Evolutionary conservation across 1,140 invertebrate species (phyloP).

Genomic region (Anthonomus grandis): DNA sequence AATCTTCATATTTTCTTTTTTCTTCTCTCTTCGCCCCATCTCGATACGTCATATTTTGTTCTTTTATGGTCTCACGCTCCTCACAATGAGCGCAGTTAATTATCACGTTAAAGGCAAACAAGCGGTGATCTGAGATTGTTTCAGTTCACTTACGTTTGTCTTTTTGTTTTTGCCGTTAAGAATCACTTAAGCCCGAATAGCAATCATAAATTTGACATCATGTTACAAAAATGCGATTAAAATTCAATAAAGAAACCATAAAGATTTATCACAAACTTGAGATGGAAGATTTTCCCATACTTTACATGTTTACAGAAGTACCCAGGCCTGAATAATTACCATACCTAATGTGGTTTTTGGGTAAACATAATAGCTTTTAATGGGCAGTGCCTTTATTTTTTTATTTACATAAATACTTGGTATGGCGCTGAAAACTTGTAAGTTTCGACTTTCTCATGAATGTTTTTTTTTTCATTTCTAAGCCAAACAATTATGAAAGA

Average conservation of each 20-base stretch:
- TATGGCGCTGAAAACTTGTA: not conserved
- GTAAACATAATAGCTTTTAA: conserved; percentile 22
- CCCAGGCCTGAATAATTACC: conserved; percentile 16
- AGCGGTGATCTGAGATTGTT: too few species aligned
- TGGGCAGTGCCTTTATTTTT: conserved; percentile 21
- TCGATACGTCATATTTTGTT: not conserved
- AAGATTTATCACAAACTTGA: not conserved
- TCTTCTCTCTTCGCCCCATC: conserved; percentile 11
- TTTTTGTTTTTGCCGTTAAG: too few species aligned
- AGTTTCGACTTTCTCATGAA: conserved; percentile 10
- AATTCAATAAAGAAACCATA: too few species aligned
- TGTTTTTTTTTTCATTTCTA: not conserved
- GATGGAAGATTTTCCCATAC: conserved; percentile 6
- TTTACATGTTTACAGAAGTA: conserved; percentile 11
- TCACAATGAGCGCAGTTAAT: conserved; percentile 4
- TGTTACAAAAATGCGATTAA: too few species aligned
- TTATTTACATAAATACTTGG: conserved; percentile 20
- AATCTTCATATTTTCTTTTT: conserved; percentile 12
- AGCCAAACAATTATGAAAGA: not conserved
- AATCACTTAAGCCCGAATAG: too few species aligned
- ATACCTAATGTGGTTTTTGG: conserved; percentile 18
- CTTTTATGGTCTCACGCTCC: conserved; percentile 8
- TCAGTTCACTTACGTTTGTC: too few species aligned
- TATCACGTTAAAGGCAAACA: too few species aligned
- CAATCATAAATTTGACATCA: too few species aligned